Evolutionary conservation across 1,140 invertebrate genomes (phyloP).

Genomic region (Drosophila busckii): DNA sequence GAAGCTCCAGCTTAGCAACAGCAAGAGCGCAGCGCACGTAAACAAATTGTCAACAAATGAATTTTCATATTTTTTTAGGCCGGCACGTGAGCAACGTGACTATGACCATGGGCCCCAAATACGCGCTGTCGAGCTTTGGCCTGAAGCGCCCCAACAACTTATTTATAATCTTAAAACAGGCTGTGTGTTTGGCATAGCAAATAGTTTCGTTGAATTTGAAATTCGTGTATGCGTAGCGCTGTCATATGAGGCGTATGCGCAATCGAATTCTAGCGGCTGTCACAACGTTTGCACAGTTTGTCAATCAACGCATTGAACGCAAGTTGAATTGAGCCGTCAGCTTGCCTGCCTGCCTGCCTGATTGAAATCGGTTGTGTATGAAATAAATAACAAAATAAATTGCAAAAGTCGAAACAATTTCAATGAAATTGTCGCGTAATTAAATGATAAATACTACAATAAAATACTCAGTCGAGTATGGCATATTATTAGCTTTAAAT

Average conservation of each 20-base stretch:
- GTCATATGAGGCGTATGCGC: constrained; percentile 30
- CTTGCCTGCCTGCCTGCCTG: constrained; percentile 18
- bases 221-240: neutral
- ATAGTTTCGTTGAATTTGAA: constrained; percentile 35
- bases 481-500: too few relatives aligned
- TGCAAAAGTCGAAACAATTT: neutral
- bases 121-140: constrained; percentile 19
- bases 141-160: constrained; percentile 7
- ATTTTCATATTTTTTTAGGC: constrained; percentile 35
- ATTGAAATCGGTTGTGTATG: constrained; percentile 36
- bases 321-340: constrained; percentile 23
- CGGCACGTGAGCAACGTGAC: constrained; percentile 44
- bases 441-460: too few relatives aligned
- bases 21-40: constrained; percentile 61
- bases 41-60: constrained; percentile 71
- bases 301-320: constrained; percentile 28
- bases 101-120: constrained; percentile 8
- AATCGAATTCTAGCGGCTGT: constrained; percentile 32
- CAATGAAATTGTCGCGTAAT: too few relatives aligned
- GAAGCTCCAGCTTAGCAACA: constrained; percentile 5
- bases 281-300: constrained; percentile 21
- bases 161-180: constrained; percentile 49
- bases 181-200: constrained; percentile 45
- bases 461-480: too few relatives aligned
- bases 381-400: constrained; percentile 12